Conservation (phyloP, 1,140 invertebrate species). For the Lutraria rhynchaena region DNA sequence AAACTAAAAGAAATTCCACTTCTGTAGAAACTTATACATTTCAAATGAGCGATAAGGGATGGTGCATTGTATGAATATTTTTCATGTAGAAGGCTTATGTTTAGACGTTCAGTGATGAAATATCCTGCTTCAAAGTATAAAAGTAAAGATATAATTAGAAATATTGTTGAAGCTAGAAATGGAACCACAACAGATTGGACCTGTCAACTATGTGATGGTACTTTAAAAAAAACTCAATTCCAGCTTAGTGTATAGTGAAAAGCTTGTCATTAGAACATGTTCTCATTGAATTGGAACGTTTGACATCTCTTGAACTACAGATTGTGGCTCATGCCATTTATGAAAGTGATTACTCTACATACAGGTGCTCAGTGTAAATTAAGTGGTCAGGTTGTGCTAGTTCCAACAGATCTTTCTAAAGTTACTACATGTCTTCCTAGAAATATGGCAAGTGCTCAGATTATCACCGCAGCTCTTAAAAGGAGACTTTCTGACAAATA, state of each 20-base stretch:
- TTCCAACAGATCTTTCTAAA: conserved; percentile 41
- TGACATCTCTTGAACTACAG: conserved; percentile 48
- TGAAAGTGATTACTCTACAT: conserved; percentile 47
- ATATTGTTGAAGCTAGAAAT: conserved; percentile 38
- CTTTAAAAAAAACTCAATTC: conserved; percentile 46
- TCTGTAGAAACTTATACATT: conserved; percentile 46
- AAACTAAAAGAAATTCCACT: conserved; percentile 11
- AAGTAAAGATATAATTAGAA: conserved; percentile 35
- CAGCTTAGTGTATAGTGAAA: conserved; percentile 43
- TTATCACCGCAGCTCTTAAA: conserved; percentile 33
- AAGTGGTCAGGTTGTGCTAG: conserved; percentile 47
- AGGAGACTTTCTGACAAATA: conserved; percentile 42
- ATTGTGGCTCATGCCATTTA: conserved; percentile 47
- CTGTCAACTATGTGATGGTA: conserved; percentile 43
- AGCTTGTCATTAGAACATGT: conserved; percentile 40
- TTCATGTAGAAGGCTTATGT: conserved; percentile 55
- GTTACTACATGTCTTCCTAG: conserved; percentile 43
- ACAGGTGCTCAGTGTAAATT: conserved; percentile 38
- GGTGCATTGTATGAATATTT: conserved; percentile 43
- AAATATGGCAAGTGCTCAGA: conserved; percentile 50
- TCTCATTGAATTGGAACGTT: conserved; percentile 5
- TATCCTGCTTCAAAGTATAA: conserved; percentile 29
- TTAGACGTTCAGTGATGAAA: conserved; percentile 40
- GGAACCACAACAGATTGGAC: conserved; percentile 47
- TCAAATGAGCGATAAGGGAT: conserved; percentile 38